Evolutionary conservation across 2,113 vertebrate species (phyloP).

Genomic region (Rhombomys opimus): DNA sequence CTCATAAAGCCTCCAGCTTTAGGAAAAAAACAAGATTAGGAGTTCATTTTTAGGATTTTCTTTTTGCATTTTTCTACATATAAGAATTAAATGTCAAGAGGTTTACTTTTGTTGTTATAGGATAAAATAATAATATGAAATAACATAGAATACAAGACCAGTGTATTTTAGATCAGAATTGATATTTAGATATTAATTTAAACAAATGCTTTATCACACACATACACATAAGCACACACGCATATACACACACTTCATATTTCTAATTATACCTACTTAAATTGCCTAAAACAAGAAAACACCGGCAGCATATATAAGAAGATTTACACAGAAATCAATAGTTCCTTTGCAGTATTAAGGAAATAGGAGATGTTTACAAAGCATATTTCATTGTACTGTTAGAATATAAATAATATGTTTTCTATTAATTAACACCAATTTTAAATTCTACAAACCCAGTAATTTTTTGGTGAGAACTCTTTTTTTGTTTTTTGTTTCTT

Average conservation of each 20-base stretch:
- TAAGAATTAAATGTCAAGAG: constrained; percentile 32
- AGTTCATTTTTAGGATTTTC: background rate
- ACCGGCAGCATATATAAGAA: background rate
- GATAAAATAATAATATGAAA: background rate
- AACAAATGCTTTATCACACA: background rate
- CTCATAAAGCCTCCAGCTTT: constrained; percentile 62
- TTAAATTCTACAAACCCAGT: background rate
- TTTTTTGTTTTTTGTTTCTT: no score
- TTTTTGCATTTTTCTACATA: background rate
- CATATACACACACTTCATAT: background rate
- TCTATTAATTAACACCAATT: background rate
- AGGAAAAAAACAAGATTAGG: background rate
- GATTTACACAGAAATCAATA: background rate
- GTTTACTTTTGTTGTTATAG: background rate
- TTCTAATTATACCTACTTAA: background rate
- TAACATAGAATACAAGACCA: background rate
- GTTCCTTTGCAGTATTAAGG: background rate
- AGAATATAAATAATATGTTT: background rate
- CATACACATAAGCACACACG: background rate
- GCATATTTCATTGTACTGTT: background rate
- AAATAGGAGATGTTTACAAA: background rate
- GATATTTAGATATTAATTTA: background rate
- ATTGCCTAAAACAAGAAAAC: background rate
- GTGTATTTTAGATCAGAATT: background rate
- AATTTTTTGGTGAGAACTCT: background rate